phyloP scores from a whole-genome alignment of 2,797 vertebrate genomes.

The Falco columbarius region DNA sequence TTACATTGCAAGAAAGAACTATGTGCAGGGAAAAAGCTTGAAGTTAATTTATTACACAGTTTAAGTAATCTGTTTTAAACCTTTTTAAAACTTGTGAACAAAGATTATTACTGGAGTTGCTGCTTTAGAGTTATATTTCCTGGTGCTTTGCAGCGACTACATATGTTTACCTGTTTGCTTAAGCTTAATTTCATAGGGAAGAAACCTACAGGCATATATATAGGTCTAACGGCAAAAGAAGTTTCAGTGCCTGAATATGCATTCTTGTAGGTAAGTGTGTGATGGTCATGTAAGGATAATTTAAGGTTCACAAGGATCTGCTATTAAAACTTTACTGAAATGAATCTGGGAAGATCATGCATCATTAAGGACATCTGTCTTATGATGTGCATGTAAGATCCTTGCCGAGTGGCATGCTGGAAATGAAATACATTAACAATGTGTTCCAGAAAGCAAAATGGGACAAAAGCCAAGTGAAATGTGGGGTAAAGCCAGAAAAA shows the following conservation, averaged over 20 bases:
- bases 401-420: neutral
- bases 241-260: neutral
- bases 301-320: neutral
- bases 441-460: neutral
- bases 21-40: neutral
- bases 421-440: neutral
- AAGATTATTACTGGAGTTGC: neutral
- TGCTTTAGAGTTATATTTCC: neutral
- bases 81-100: neutral
- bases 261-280: neutral
- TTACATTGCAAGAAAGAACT: neutral
- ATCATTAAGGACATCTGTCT: conserved; percentile 43
- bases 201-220: neutral
- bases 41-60: neutral
- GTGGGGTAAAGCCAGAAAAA: neutral
- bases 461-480: neutral
- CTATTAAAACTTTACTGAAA: conserved; percentile 45
- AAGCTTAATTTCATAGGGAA: neutral
- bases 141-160: neutral
- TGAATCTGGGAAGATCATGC: conserved; percentile 11
- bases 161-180: neutral
- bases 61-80: neutral
- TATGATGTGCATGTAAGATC: neutral
- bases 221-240: neutral
- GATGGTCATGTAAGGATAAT: neutral